Evolutionary conservation across 2,113 vertebrate genomes (phyloP).

Genomic region (Phylloscopus trochiloides): DNA sequence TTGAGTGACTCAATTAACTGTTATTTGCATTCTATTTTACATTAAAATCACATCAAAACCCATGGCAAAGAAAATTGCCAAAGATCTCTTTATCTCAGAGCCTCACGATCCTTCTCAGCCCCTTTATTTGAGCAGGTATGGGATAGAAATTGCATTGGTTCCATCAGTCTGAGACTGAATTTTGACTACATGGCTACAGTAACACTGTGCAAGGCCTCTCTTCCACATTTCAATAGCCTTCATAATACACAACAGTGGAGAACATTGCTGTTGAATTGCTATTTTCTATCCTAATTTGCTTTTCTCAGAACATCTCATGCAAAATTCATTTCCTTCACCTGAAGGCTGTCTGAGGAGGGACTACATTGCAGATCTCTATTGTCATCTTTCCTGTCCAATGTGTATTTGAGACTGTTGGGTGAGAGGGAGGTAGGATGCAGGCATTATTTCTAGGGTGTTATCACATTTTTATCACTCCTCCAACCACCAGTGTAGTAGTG

Average conservation of each 20-base stretch:
- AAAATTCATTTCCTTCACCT: not conserved
- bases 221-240: not conserved
- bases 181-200: not conserved
- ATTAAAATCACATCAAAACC: not conserved
- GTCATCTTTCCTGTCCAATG: not conserved
- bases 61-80: not conserved
- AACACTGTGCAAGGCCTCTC: not conserved
- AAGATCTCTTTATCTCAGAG: not conserved
- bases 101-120: not conserved
- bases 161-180: not conserved
- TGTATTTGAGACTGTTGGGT: not conserved
- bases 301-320: not conserved
- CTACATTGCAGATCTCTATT: not conserved
- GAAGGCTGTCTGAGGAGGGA: not conserved
- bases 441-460: not conserved
- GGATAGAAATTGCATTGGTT: not conserved
- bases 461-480: not conserved
- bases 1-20: not conserved
- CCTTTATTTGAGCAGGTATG: not conserved
- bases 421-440: not conserved
- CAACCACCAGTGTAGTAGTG: not conserved
- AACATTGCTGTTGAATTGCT: not conserved
- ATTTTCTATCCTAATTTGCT: not conserved
- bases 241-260: not conserved
- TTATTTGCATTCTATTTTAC: not conserved